Evolutionary conservation across 2,888 invertebrate species (phyloP).

Genomic region (Alloscopus bannaensis): DNA sequence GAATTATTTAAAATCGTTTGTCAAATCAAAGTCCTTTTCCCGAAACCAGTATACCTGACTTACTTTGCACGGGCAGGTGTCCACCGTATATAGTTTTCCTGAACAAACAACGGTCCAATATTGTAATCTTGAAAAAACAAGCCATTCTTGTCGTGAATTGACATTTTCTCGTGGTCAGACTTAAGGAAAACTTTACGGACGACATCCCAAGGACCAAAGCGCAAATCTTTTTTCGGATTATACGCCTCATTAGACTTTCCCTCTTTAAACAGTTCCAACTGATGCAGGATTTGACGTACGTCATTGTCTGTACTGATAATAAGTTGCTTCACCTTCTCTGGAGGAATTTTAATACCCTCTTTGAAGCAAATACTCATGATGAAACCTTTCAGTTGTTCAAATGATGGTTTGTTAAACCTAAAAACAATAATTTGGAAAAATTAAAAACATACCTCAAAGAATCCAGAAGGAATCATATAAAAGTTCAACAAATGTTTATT

Average conservation of each 20-base stretch:
- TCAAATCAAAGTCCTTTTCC: not conserved
- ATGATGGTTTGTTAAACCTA: constrained; percentile 85
- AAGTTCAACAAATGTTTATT: too few species aligned
- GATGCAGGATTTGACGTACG: constrained; percentile 93
- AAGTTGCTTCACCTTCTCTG: constrained; percentile 87
- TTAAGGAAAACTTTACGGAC: constrained; percentile 90
- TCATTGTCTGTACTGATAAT: constrained; percentile 94
- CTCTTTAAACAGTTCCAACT: constrained; percentile 84
- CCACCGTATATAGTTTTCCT: constrained; percentile 95
- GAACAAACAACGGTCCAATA: constrained; percentile 96
- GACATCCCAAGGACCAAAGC: constrained; percentile 92
- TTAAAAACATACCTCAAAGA: not conserved
- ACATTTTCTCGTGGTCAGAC: constrained; percentile 86
- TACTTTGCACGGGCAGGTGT: constrained; percentile 85
- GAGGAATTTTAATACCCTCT: constrained; percentile 88
- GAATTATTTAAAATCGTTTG: constrained; percentile 21
- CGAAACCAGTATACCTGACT: constrained; percentile 73
- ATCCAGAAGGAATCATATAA: too few species aligned
- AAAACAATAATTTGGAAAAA: constrained; percentile 72
- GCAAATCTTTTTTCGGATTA: constrained; percentile 69
- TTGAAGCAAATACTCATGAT: constrained; percentile 94
- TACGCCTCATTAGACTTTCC: constrained; percentile 43
- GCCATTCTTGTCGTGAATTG: constrained; percentile 87
- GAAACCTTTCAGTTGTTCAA: constrained; percentile 87
- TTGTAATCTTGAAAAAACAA: constrained; percentile 98